Evolutionary conservation across 2,888 invertebrate species (phyloP).

Genomic region (Drosophila pegasa): DNA sequence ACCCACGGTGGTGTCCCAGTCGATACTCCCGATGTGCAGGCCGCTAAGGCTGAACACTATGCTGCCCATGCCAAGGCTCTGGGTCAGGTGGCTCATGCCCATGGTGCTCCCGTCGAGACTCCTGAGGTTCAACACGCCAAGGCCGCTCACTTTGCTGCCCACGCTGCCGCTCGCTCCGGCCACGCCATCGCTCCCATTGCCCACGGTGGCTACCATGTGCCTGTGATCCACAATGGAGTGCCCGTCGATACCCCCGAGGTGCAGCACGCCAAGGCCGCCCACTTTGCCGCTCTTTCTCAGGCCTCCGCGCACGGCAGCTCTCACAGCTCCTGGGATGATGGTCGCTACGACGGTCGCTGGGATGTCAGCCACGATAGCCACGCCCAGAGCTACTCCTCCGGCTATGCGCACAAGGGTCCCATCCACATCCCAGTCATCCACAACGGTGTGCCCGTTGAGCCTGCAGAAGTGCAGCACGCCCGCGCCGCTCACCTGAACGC

Average conservation of each 20-base stretch:
- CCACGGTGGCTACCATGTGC: slow-evolving; percentile 82
- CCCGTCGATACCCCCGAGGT: slow-evolving; percentile 86
- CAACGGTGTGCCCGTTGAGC: slow-evolving; percentile 86
- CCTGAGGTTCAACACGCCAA: slow-evolving; percentile 85
- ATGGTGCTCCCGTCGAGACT: slow-evolving; percentile 84
- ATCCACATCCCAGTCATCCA: slow-evolving; percentile 85
- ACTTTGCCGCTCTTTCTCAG: slow-evolving; percentile 83
- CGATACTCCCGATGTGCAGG: slow-evolving; percentile 86
- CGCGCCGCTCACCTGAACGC: slow-evolving; percentile 84
- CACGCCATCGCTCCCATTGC: slow-evolving; percentile 68
- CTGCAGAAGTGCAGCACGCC: slow-evolving; percentile 86
- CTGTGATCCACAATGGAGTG: slow-evolving; percentile 85
- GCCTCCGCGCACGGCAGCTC: slow-evolving; percentile 72
- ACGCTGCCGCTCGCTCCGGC: slow-evolving; percentile 83
- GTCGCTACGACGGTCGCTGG: slow-evolving; percentile 75
- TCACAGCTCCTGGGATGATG: slow-evolving; percentile 73
- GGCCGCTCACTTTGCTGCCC: slow-evolving; percentile 84
- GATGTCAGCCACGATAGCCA: slow-evolving; percentile 67
- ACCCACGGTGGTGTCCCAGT: slow-evolving; percentile 85
- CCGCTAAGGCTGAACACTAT: slow-evolving; percentile 84
- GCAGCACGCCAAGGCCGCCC: slow-evolving; percentile 85
- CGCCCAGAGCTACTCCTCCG: slow-evolving; percentile 66
- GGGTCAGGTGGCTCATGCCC: slow-evolving; percentile 76
- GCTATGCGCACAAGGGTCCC: slow-evolving; percentile 83
- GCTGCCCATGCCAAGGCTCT: slow-evolving; percentile 84